phyloP scores from a whole-genome alignment of 2,888 invertebrate species.

The Epistrophe grossulariae region DNA sequence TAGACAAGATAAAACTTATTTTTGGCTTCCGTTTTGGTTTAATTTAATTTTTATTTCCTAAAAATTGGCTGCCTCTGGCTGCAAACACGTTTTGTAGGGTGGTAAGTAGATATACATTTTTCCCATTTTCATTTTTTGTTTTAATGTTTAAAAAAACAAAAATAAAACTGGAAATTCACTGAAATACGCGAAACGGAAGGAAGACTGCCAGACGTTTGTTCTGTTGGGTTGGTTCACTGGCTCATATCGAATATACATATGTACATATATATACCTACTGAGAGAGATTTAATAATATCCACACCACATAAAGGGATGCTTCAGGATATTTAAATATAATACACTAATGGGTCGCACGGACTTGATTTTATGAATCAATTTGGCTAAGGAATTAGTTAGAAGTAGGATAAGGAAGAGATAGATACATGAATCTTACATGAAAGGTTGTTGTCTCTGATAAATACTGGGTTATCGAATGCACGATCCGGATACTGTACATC shows the following conservation, averaged over 20 bases:
- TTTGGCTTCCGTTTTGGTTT: conserved; percentile 75
- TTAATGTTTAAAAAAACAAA: conserved; percentile 35
- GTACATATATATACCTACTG: not conserved
- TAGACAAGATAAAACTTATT: conserved; percentile 76
- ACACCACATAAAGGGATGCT: not conserved
- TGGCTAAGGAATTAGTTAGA: no score
- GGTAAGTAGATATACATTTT: conserved; percentile 38
- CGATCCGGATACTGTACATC: no score
- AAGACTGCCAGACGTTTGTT: conserved; percentile 65
- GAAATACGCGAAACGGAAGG: conserved; percentile 64
- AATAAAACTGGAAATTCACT: no score
- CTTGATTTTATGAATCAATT: not conserved
- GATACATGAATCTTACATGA: no score
- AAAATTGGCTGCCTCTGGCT: conserved; percentile 71
- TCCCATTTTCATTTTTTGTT: conserved; percentile 17
- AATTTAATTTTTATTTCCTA: conserved; percentile 75
- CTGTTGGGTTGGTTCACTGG: conserved; percentile 30
- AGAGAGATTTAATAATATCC: not conserved
- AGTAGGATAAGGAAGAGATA: no score
- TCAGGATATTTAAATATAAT: not conserved
- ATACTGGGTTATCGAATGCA: no score
- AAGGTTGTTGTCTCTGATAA: no score
- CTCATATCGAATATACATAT: conserved; percentile 2
- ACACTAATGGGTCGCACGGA: not conserved
- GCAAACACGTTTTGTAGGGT: conserved; percentile 52